A percentile compares a stretch with the other conserved stretches of the same genome.
phyloP scores from a whole-genome alignment of 2,113 vertebrate species.

The Ailuropoda melanoleuca region DNA sequence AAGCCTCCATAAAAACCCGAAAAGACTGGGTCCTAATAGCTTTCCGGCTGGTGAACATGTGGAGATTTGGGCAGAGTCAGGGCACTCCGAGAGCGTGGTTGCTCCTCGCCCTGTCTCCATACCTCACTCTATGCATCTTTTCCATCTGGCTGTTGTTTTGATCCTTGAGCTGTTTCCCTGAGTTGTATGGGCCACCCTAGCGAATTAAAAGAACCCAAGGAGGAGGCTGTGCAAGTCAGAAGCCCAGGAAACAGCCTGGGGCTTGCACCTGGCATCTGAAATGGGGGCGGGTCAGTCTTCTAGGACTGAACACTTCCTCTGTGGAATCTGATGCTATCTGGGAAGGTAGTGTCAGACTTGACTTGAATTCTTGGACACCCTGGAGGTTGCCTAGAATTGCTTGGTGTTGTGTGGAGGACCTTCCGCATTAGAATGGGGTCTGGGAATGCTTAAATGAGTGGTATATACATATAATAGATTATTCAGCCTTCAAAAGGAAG shows the following conservation, averaged over 20 bases:
- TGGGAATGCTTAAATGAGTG: neutral
- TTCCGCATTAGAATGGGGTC: neutral
- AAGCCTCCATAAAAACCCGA: neutral
- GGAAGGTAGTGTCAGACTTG: neutral
- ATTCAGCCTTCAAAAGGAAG: neutral
- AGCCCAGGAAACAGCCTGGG: neutral
- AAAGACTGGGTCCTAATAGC: neutral
- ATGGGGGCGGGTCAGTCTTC: neutral
- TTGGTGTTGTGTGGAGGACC: neutral
- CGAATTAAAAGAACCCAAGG: neutral
- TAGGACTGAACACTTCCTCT: neutral
- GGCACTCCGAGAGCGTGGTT: neutral
- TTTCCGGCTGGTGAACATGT: neutral
- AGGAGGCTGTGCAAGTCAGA: neutral
- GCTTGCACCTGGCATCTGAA: neutral
- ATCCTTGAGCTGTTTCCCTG: neutral
- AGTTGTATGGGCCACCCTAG: neutral
- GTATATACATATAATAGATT: neutral
- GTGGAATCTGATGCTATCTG: neutral
- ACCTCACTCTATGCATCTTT: neutral
- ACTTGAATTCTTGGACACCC: neutral
- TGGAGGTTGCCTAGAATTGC: neutral
- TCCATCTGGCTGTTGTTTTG: neutral
- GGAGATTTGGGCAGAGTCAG: neutral
- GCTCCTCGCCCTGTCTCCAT: neutral